phyloP scores from a whole-genome alignment of 2,113 vertebrate genomes.

The Burhinus oedicnemus region DNA sequence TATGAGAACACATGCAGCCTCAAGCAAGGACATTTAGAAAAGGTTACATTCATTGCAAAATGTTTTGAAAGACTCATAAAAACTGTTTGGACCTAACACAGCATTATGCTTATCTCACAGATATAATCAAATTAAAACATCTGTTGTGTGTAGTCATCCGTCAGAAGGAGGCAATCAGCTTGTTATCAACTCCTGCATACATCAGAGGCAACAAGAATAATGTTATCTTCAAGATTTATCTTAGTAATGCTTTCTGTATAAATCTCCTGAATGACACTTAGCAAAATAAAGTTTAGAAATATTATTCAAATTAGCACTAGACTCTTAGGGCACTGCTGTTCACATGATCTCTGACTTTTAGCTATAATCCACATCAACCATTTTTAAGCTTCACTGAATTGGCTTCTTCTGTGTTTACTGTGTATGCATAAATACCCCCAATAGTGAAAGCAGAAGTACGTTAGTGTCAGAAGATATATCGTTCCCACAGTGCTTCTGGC shows the following conservation, averaged over 20 bases:
- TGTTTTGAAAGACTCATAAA: slow-evolving; percentile 27
- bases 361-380: background rate
- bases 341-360: background rate
- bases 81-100: slow-evolving; percentile 43
- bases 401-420: background rate
- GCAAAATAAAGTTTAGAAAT: slow-evolving; percentile 12
- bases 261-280: slow-evolving; percentile 39
- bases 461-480: background rate
- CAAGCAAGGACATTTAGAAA: slow-evolving; percentile 62
- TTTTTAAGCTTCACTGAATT: slow-evolving; percentile 1
- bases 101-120: slow-evolving; percentile 58
- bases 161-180: slow-evolving; percentile 38
- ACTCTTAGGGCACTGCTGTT: background rate
- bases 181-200: slow-evolving; percentile 12
- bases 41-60: slow-evolving; percentile 24
- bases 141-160: slow-evolving; percentile 7
- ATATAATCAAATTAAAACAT: slow-evolving; percentile 62
- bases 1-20: background rate
- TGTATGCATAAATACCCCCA: background rate
- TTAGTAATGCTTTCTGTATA: slow-evolving; percentile 8
- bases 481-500: background rate
- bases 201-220: slow-evolving; percentile 49
- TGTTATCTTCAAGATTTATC: slow-evolving; percentile 36
- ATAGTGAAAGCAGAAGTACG: background rate
- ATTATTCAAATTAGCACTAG: slow-evolving; percentile 17